Evolutionary conservation across 2,797 vertebrate species (phyloP).

Genomic region (Cuculus canorus): DNA sequence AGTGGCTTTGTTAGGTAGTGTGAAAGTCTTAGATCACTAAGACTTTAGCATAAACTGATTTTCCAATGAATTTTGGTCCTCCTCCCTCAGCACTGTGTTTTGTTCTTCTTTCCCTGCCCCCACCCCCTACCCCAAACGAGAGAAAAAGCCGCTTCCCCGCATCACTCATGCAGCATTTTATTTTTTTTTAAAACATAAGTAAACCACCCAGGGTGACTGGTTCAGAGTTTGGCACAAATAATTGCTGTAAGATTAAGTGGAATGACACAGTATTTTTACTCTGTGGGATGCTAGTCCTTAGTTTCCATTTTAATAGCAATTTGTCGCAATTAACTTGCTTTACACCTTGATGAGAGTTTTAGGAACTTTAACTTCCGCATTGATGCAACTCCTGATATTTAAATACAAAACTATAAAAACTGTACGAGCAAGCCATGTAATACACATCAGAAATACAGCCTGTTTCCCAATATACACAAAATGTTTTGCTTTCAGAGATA

Average conservation of each 20-base stretch:
- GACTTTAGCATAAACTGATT: neutral
- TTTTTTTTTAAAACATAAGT: neutral
- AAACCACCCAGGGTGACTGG: neutral
- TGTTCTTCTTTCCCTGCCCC: no score
- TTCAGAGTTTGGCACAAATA: neutral
- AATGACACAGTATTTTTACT: neutral
- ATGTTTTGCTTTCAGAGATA: neutral
- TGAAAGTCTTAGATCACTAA: neutral
- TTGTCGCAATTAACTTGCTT: neutral
- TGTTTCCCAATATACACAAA: neutral
- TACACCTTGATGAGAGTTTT: neutral
- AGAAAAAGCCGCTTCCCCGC: neutral
- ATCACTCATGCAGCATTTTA: neutral
- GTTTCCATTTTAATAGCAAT: neutral
- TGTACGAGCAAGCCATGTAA: neutral
- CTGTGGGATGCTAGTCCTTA: neutral
- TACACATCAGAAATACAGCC: neutral
- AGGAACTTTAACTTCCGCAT: neutral
- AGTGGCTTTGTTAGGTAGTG: neutral
- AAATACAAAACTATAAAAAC: neutral
- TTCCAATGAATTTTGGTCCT: neutral
- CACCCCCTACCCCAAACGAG: accelerated
- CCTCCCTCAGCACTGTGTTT: neutral
- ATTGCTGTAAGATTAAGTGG: neutral
- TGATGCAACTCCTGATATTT: neutral